phyloP scores from a whole-genome alignment of 2,797 vertebrate species.

The Anguilla marmorata region DNA sequence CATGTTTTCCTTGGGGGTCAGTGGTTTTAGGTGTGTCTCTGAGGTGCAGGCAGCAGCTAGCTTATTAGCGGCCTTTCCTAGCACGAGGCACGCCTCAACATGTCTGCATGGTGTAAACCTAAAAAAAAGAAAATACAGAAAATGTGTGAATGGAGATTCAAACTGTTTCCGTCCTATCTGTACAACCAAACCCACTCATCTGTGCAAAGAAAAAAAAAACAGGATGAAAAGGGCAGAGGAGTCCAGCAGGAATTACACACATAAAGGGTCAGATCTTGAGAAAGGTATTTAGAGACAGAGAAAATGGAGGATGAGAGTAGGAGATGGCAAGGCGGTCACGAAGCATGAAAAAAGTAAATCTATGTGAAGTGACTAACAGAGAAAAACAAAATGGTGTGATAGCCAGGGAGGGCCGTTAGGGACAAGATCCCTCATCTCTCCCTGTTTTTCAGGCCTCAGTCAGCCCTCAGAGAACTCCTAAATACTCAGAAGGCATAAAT shows the following conservation, averaged over 20 bases:
- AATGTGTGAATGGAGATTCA: background rate
- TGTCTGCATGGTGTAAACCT: slow-evolving; percentile 24
- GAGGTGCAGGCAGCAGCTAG: slow-evolving; percentile 61
- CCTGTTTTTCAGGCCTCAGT: slow-evolving; percentile 23
- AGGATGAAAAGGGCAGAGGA: background rate
- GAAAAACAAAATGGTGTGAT: background rate
- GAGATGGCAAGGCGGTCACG: background rate
- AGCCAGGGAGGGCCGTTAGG: background rate
- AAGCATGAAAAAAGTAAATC: background rate
- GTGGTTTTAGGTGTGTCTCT: slow-evolving; percentile 59
- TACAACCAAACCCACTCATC: background rate
- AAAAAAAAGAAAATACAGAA: slow-evolving; percentile 5
- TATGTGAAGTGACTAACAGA: background rate
- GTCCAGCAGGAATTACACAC: background rate
- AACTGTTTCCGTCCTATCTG: background rate
- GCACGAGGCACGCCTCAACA: slow-evolving; percentile 61
- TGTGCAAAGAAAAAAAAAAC: background rate
- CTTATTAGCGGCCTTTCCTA: slow-evolving; percentile 50
- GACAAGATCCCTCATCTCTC: slow-evolving; percentile 6
- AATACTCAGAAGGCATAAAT: slow-evolving; percentile 38
- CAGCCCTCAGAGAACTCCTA: slow-evolving; percentile 47
- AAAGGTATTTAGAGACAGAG: background rate
- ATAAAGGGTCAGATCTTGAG: background rate
- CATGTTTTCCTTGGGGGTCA: slow-evolving; percentile 69
- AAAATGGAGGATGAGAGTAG: background rate